Evolutionary conservation across 2,113 vertebrate genomes (phyloP).

Genomic region (Pogona vitticeps): DNA sequence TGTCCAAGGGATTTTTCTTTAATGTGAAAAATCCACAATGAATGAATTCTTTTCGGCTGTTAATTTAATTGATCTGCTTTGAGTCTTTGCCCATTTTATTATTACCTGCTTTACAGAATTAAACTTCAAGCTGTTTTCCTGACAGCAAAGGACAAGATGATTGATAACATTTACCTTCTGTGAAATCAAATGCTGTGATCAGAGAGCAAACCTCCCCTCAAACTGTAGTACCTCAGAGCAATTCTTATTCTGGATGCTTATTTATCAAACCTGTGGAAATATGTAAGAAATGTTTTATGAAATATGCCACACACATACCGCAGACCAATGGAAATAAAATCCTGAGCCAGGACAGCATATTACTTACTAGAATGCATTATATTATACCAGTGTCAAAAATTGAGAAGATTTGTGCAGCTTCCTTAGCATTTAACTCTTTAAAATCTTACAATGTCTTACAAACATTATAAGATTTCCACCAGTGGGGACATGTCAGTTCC

Average conservation of each 20-base stretch:
- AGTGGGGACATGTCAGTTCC: not conserved
- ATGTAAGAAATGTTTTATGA: not conserved
- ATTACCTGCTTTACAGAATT: slow-evolving; percentile 34
- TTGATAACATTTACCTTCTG: slow-evolving; percentile 51
- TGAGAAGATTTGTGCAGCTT: not conserved
- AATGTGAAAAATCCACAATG: slow-evolving; percentile 5
- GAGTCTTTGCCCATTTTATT: slow-evolving; percentile 36
- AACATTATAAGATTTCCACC: not conserved
- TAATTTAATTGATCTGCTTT: slow-evolving; percentile 30
- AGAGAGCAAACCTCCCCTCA: not conserved
- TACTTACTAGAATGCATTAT: not conserved
- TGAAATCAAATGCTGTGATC: slow-evolving; percentile 46
- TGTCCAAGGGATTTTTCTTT: slow-evolving; percentile 1
- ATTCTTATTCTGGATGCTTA: not conserved
- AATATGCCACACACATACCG: not conserved
- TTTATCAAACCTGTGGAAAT: slow-evolving; percentile 34
- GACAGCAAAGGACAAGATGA: slow-evolving; percentile 36
- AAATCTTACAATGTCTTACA: not conserved
- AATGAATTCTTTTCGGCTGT: slow-evolving; percentile 12
- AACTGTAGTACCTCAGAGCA: not conserved
- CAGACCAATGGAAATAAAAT: not conserved
- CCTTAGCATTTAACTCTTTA: not conserved
- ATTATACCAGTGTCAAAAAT: not conserved
- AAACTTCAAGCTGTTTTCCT: slow-evolving; percentile 28
- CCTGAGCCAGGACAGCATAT: not conserved